Base-by-base conservation (phyloP, 2,113 vertebrate species). In the Etheostoma spectabile region DNA sequence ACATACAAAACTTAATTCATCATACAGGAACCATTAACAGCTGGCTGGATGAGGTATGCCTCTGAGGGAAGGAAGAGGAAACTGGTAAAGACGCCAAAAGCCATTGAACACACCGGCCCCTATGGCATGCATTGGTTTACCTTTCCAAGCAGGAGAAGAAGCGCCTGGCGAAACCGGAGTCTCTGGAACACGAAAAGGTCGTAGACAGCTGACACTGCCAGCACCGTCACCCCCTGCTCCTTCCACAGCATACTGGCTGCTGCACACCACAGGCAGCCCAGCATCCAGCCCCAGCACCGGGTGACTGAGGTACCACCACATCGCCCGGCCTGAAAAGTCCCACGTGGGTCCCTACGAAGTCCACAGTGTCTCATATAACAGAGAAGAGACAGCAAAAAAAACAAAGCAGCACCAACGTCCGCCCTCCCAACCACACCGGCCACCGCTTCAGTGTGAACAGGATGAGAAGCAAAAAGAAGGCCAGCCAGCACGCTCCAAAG, bases 211-310 rank as follows among this genome's bases (percentile, higher is more conserved):
- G 96, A 97, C 85, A 99, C 94, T 0, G 97, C 97, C 30, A 99
- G 94, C 76, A 97, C 98, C 11, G 97, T 99, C 86, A 99, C 96
- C 84, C 98, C 98, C 90, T 99, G 98, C 84, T 99, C 98, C 92
- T 99, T 99, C 98, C 98, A 99, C 76, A 99, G 90, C 97, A 99
- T 99, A 81, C 97, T 98, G 91, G 96, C 96, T 1, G 95, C 95
- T 0, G 98, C 97, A 0, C 96, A 97, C 62, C 96, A 91, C 73
- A 98, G 95, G 0, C 97, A 94, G 51, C 94, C 96, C 80, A 96
- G 83, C 90, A 99, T 94, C 98, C 98, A 99, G 77, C 94, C 94
- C 97, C 97, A 98, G 92, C 95, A 95, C 94, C 66, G 7, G 76
- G 78, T 5, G 14, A 0, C 62, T 0, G 77, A 88, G 24, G 52